Percentiles rank a stretch among this genome's conserved stretches.
These are phyloP conservation scores for Dascyllus trimaculatus DNA, from an alignment of 2,113 vertebrate species.

Conservation along the genomic window DNA sequence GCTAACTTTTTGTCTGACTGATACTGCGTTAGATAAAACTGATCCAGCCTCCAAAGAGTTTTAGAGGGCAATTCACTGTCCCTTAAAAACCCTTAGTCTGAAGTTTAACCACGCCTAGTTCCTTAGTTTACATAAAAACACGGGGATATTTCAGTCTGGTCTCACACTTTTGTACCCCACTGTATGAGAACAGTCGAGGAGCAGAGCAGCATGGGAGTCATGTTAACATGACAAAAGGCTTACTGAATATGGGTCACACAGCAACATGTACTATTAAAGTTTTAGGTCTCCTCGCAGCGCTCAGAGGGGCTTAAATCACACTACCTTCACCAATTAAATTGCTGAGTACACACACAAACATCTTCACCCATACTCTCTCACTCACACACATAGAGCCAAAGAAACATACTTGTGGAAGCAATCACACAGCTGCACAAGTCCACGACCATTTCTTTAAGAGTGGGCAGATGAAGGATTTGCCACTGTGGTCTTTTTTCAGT, in stretches of 20 bases:
- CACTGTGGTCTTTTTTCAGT: conserved; percentile 27
- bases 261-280: conserved; percentile 9
- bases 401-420: not conserved
- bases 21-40: not conserved
- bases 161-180: not conserved
- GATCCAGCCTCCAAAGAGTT: not conserved
- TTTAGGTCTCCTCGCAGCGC: not conserved
- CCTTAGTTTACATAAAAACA: not conserved
- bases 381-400: not conserved
- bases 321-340: not conserved
- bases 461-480: conserved; percentile 37
- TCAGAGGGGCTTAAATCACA: conserved; percentile 30
- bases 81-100: not conserved
- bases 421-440: not conserved
- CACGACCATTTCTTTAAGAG: conserved; percentile 9
- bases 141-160: too few species aligned
- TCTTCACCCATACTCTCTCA: not conserved
- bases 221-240: conserved; percentile 1
- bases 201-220: conserved; percentile 1
- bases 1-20: not conserved
- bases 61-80: not conserved
- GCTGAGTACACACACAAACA: conserved; percentile 12
- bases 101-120: not conserved
- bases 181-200: not conserved
- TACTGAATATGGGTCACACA: not conserved